Base-by-base conservation (phyloP, 2,797 vertebrate species). In the Pitangus sulphuratus region DNA sequence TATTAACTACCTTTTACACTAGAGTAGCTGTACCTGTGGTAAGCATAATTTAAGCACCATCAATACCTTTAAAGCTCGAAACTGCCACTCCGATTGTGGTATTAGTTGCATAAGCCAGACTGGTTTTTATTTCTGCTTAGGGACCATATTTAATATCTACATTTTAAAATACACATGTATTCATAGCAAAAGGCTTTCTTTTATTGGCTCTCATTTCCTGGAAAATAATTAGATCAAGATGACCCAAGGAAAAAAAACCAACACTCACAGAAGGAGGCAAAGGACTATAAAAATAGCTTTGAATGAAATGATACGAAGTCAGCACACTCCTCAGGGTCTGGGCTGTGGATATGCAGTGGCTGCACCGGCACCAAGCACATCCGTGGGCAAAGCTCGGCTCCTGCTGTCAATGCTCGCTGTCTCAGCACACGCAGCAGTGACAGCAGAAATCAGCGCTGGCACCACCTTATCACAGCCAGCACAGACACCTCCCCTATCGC, bases 161-260 rank as follows among this genome's bases (percentile, higher is more conserved):
- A 42, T 85, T 93, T 94, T 75, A 68, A 83, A 91, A 83, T 83
- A 90, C 77, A 69, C 1, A 0, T 80, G 90, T 89, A 92, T 84
- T 90, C 89, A 58, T 72, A 92, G 65, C 57, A 92, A 84, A 95
- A 72, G 42, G 74, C 81, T 93, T 92, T 82, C 58, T 96, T 97
- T 94, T 94, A 96, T 64, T 83, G 18, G 66, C 28, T 79, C 84
- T 94, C 81, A 85, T 93, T 96, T 96, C 88, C 92, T 87, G 75
- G 68, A 68, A 91, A 90, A 77, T 94, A 94, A 95, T 95, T 92
- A 85, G 68, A 94, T 87, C 84, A 95, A 95, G 92, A 64, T 80
- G 86, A 89, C 69, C 15, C 35, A 56, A 61, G 50, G 25, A 6
- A 6, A 22, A 6, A 22, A 56, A 70, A 39, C 18, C n/a, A n/a